A percentile compares a stretch with the other conserved stretches of the same genome.
These are phyloP conservation scores for Andrena minutula DNA, from an alignment of 2,888 invertebrate genomes.

Conservation along the genomic window DNA sequence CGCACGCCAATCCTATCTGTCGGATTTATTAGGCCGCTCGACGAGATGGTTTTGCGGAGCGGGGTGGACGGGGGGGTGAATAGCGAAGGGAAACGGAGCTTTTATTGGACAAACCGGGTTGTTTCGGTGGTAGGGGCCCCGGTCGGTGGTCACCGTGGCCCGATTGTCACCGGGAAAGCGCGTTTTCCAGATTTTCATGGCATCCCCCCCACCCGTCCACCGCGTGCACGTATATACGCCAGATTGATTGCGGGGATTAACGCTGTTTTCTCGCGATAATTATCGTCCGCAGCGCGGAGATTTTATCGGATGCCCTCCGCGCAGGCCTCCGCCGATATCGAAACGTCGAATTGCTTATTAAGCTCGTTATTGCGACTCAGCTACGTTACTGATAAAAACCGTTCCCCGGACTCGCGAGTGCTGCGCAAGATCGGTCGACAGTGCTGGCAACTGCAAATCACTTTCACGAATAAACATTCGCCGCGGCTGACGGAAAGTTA, in stretches of 20 bases:
- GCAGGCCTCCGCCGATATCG: slow-evolving; percentile 44
- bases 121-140: slow-evolving; percentile 56
- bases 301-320: slow-evolving; percentile 58
- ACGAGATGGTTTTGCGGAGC: slow-evolving; percentile 71
- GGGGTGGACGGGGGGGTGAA: slow-evolving; percentile 38
- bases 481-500: neutral
- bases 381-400: slow-evolving; percentile 23
- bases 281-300: slow-evolving; percentile 54
- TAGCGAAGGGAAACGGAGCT: slow-evolving; percentile 67
- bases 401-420: neutral
- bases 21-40: slow-evolving; percentile 80
- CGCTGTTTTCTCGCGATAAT: slow-evolving; percentile 69
- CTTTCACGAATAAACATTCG: slow-evolving; percentile 17
- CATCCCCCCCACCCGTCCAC: slow-evolving; percentile 23
- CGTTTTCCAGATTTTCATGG: slow-evolving; percentile 71
- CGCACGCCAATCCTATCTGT: slow-evolving; percentile 81
- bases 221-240: slow-evolving; percentile 28
- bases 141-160: slow-evolving; percentile 66
- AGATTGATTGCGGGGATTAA: slow-evolving; percentile 69
- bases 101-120: slow-evolving; percentile 72
- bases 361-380: slow-evolving; percentile 59
- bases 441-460: neutral
- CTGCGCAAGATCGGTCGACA: neutral
- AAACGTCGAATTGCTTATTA: slow-evolving; percentile 61
- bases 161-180: slow-evolving; percentile 68